Base-by-base conservation (phyloP, 2,888 invertebrate genomes). In the Hymenopus coronatus region DNA sequence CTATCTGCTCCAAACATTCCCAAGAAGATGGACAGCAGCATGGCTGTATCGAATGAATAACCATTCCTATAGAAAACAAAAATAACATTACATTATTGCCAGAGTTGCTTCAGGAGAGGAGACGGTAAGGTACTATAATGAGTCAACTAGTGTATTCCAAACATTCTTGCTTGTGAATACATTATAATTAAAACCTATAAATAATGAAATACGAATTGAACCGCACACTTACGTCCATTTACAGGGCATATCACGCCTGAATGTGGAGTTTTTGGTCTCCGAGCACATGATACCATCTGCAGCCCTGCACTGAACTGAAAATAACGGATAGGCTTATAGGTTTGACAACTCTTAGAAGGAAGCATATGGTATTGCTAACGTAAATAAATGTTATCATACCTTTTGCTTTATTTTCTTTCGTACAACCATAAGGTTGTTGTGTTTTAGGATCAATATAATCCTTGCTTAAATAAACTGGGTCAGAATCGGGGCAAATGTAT, bases 1-100 rank as follows among this genome's bases (percentile, higher is more conserved):
- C 99, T 95, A 93, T 99, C 99, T 33, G 98, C 95, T 28, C 99
- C 99, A 94, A 99, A 98, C 98, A 99, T 98, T 46, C 99, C 99
- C 89, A 99, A 94, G 93, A 99, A 99, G 87, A 99, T 97, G 0
- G 99, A 99, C 7, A 99, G 94, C 81, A 99, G 93, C 84, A 99
- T 94, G 0, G 99, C 97, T 88, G 98, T 97, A 93, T 99, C 98
- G 92, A 98, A 96, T 3, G 97, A 97, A 92, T 98, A 98, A 28
- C 98, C 99, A 95, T 99, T 99, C 89, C 98, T 98, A 94, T 82
- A 94, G 93, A 91, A 91, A 91, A 90, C 88, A 28, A 87, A 90
- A 88, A 84, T 46, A 89, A 40, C 28, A 81, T 15, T 83, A 25
- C 28, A 54, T 84, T 12, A 40, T 40, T 40, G 12, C 12, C 12